Evolutionary conservation across 2,888 invertebrate genomes (phyloP), one percentile per base, ranked within the genome.

Genomic region (Neoitamus cyanurus): DNA sequence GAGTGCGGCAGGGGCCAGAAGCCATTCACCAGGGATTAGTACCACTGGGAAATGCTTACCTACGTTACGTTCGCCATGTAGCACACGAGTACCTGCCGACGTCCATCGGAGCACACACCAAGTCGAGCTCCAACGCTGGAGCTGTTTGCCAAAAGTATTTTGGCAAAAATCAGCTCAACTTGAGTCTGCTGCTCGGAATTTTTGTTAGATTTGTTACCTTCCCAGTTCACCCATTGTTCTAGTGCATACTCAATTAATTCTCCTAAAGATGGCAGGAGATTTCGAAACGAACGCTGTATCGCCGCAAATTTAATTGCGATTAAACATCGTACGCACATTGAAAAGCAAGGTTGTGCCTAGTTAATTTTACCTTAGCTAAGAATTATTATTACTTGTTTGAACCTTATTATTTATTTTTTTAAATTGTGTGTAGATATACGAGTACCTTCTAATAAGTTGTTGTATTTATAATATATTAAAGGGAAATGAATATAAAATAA

Each of bases 1-100:
- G 92, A 91, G 86, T 94, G 94, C 89, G 90, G 91, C 88, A 90
- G 91, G 87, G 87, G 85, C 31, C 70, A 68, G 30, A 83, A 84
- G 20, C 84, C 84, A 84, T 86, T 86, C 82, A 86, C 82, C 15
- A 84, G 84, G 82, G 84, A 86, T 86, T 85, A 86, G 82, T 9
- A 11, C 11, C 75, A 13, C 25, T 31, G 15, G 6, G 48, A 73
- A 31, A 31, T n/a, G 42, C 48, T 78, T 48, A 15, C 78, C 58
- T 48, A 58, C 31, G 58, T 34, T 48, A 58, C 31, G 58, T 34
- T 78, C 48, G 15, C 83, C 68, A 72, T 46, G 72, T 46, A 72
- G 31, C 70, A 83, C 37, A 82, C 28, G 42, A 72, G 83, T 72
- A 72, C 72, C 70, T 83, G 83, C n/a, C 70, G 72, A 83, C 83